Evolutionary conservation across 1,140 invertebrate genomes (phyloP).

Genomic region (Hycleus cichorii): DNA sequence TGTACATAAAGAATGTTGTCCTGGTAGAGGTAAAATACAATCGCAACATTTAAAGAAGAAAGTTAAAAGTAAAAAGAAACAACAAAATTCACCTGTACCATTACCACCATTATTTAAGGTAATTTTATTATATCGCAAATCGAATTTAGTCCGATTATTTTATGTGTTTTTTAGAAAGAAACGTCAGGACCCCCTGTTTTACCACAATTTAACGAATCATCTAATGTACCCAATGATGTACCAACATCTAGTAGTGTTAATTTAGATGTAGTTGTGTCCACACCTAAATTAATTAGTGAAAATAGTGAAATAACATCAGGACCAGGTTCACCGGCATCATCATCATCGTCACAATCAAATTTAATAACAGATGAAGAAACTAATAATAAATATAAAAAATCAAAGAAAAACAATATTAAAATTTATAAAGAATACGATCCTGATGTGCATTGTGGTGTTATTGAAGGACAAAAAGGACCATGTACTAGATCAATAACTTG

Average conservation of each 20-base stretch:
- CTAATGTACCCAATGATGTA: not conserved
- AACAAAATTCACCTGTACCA: slow-evolving; percentile 19
- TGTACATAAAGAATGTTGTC: slow-evolving; percentile 25
- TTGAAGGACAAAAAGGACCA: slow-evolving; percentile 29
- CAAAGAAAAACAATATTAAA: slow-evolving; percentile 17
- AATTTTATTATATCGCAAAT: not conserved
- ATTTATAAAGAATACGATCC: slow-evolving; percentile 27
- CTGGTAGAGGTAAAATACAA: slow-evolving; percentile 10
- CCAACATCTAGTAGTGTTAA: not conserved
- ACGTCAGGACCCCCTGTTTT: slow-evolving; percentile 1
- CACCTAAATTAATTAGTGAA: not conserved
- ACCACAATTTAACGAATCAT: slow-evolving; percentile 7
- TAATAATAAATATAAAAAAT: slow-evolving; percentile 15
- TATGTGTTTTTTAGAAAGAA: slow-evolving; percentile 5
- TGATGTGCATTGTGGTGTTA: slow-evolving; percentile 32
- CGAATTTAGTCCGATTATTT: not conserved
- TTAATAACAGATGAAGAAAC: not conserved
- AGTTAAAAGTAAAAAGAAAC: slow-evolving; percentile 25
- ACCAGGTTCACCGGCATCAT: not conserved
- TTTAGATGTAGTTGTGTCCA: not conserved
- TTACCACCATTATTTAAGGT: slow-evolving; percentile 18
- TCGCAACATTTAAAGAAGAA: slow-evolving; percentile 26
- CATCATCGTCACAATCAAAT: not conserved
- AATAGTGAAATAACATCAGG: too few species aligned
- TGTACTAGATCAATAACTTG: slow-evolving; percentile 33